Evolutionary conservation across 2,888 invertebrate genomes (phyloP), one percentile per base, ranked within the genome.

Genomic region (Acanthococcus lagerstroemiae): DNA sequence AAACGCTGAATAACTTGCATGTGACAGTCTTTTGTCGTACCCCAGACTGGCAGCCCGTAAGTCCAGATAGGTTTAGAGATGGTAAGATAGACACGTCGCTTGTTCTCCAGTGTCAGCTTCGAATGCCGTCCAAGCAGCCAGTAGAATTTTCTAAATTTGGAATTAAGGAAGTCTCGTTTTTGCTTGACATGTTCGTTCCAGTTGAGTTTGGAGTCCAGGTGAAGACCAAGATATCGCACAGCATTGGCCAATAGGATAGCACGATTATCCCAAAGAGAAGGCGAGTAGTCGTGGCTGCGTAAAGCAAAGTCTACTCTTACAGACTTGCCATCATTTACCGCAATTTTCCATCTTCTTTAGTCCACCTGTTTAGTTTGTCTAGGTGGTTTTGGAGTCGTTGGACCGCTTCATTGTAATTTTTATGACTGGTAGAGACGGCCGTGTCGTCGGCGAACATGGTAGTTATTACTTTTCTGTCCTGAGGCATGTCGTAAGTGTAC

Each of bases 81-180:
- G n/a, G n/a, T n/a, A n/a, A n/a, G n/a, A n/a, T n/a, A n/a, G n/a
- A n/a, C n/a, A n/a, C n/a, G n/a, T n/a, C n/a, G n/a, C n/a, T n/a
- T n/a, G n/a, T n/a, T n/a, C 21, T 60, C 56, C 17, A 46, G 6
- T n/a, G 60, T 45, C 9, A 60, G 54, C 15, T 21, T 4, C 4
- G 56, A 60, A 24, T 21, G n/a, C 22, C 27, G 55, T 22, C 67
- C 69, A 69, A 67, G 50, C 58, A 67, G 67, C 69, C 67, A 68
- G 66, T 55, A 69, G 27, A 52, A 60, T 68, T 69, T 55, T 55
- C 61, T 57, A 66, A 66, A 69, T 61, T 69, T 61, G 26, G 58
- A 25, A 25, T 63, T 60, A 27, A 67, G 56, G 21, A 26, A 30
- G 24, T 22, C 22, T 9, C 48, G 37, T 67, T 48, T 67, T 12